These are phyloP conservation scores for Halocaridina rubra DNA, from an alignment of 2,888 invertebrate species.

Conservation along the genomic window DNA sequence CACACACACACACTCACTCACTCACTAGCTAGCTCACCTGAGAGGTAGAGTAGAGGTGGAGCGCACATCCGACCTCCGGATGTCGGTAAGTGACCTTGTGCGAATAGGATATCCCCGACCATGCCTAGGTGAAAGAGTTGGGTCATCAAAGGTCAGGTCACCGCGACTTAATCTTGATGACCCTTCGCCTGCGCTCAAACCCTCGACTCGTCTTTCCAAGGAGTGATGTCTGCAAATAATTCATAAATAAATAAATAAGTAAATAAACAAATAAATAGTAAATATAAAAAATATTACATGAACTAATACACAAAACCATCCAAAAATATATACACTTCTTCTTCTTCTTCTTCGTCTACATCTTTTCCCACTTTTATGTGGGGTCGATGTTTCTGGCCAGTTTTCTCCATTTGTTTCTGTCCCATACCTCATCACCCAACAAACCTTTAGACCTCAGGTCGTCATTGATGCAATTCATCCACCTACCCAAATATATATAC, in stretches of 20 bases:
- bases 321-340: too few relatives aligned
- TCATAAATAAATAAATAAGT: too few relatives aligned
- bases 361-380: too few relatives aligned
- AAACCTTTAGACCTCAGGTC: too few relatives aligned
- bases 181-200: background rate
- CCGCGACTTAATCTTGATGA: slow-evolving; percentile 34
- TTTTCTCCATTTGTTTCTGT: too few relatives aligned
- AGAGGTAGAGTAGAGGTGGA: background rate
- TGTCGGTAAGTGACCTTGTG: slow-evolving; percentile 23
- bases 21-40: background rate
- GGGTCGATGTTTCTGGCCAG: too few relatives aligned
- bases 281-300: background rate
- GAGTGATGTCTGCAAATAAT: slow-evolving; percentile 29
- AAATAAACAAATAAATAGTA: too few relatives aligned
- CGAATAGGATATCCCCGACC: background rate
- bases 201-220: background rate
- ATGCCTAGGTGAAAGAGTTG: background rate
- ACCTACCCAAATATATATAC: background rate
- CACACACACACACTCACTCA: slow-evolving; percentile 3
- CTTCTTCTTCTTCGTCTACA: too few relatives aligned
- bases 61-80: background rate
- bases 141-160: slow-evolving; percentile 43
- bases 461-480: too few relatives aligned
- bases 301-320: background rate
- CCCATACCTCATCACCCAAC: too few relatives aligned